Evolutionary conservation across 1,140 invertebrate genomes (phyloP), one percentile per base, ranked within the genome.

Genomic region (Archivesica marissinica): DNA sequence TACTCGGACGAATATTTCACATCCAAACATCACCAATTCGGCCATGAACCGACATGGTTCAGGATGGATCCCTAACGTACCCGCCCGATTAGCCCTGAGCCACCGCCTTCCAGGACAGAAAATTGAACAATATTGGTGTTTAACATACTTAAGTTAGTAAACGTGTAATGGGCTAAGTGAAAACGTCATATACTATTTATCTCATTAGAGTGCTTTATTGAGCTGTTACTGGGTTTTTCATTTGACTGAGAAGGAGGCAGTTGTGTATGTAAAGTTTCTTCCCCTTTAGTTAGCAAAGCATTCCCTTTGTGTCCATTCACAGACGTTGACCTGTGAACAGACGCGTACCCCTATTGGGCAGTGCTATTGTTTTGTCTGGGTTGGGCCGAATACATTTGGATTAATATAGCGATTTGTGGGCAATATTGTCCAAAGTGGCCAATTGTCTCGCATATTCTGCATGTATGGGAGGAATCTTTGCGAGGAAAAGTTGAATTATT

Each of bases 221-320:
- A 33, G 66, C 15, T 30, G 11, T 35, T 30, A 33, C 15, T 75
- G 20, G 33, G 20, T 7, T 75, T 47, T 47, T 4, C 7, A 47
- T 47, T 75, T 20, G 13, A 15, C 13, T 7, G 39, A 56, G 54
- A n/a, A n/a, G n/a, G 38, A 4, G 9, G 9, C 11, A 13, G 64
- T 23, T 30, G 23, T 11, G 9, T 68, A 13, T 35, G 4, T 13
- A 15, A 35, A 13, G n/a, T n/a, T n/a, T n/a, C n/a, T n/a, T n/a
- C n/a, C n/a, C n/a, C n/a, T n/a, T n/a, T n/a, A n/a, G n/a, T 25
- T 15, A 35, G 11, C 15, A 70, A 50, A 50, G 20, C 44, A 11
- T 68, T 81, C 15, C 44, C 64, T 59, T 33, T 85, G 52, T 77
- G 70, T 59, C 70, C 38, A 66, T 61, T 56, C 82, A 54, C 25